phyloP scores from a whole-genome alignment of 2,113 vertebrate genomes.

The Balaenoptera acutorostrata region DNA sequence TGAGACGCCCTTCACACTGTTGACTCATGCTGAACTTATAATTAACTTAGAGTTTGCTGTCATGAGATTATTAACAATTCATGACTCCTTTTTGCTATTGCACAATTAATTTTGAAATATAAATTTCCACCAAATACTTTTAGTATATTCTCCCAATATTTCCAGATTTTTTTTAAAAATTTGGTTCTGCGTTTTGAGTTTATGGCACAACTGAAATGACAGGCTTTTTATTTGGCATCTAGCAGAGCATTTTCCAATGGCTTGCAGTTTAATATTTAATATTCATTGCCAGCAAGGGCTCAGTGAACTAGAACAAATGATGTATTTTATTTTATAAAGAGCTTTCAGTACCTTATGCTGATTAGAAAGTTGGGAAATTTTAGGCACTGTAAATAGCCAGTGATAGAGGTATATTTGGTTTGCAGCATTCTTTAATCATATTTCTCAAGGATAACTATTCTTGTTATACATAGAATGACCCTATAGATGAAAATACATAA shows the following conservation, averaged over 20 bases:
- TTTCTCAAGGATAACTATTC: background rate
- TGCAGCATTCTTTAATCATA: background rate
- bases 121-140: background rate
- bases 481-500: background rate
- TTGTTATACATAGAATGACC: background rate
- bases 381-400: background rate
- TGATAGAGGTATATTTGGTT: background rate
- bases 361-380: background rate
- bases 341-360: background rate
- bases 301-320: background rate
- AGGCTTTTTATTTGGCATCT: background rate
- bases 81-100: background rate
- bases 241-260: background rate
- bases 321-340: background rate
- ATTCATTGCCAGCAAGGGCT: background rate
- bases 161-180: background rate
- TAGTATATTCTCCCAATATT: background rate
- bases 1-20: background rate
- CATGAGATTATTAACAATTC: background rate
- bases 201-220: background rate
- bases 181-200: background rate
- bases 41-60: background rate
- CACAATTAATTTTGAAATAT: constrained; percentile 3
- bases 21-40: background rate
- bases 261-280: background rate